phyloP scores from a whole-genome alignment of 2,888 invertebrate genomes.

The Brachylomia viminalis region DNA sequence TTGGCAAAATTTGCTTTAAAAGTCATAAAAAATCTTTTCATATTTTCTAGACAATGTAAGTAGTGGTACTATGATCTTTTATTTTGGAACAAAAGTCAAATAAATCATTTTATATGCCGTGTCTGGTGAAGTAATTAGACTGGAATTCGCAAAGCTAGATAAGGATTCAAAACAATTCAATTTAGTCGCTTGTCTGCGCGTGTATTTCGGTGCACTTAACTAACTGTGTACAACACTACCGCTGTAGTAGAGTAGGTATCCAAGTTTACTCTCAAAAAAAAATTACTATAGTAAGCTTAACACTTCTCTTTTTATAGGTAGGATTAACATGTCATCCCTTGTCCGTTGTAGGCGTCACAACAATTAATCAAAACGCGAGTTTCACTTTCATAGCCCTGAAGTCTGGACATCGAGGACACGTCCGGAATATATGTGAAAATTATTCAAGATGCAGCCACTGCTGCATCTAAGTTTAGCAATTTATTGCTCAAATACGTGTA shows the following conservation, averaged over 20 bases:
- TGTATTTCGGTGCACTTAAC: slow-evolving; percentile 23
- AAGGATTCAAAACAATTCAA: slow-evolving; percentile 62
- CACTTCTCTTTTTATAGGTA: neutral
- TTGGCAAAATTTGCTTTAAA: slow-evolving; percentile 15
- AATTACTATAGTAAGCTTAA: no score
- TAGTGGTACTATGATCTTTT: slow-evolving; percentile 1
- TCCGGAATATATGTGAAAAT: neutral
- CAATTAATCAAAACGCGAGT: slow-evolving; percentile 49
- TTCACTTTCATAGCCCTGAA: neutral
- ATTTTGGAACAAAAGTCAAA: slow-evolving; percentile 39
- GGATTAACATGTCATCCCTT: slow-evolving; percentile 1
- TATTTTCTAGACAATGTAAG: slow-evolving; percentile 7
- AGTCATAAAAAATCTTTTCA: neutral
- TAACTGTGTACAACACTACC: no score
- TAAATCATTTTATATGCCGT: slow-evolving; percentile 45
- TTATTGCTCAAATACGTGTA: slow-evolving; percentile 5
- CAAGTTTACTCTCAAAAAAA: no score
- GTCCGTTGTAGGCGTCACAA: slow-evolving; percentile 5
- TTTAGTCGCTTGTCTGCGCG: neutral
- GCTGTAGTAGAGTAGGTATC: no score
- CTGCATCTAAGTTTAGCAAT: slow-evolving; percentile 1
- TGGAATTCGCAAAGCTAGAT: slow-evolving; percentile 60
- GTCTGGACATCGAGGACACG: neutral
- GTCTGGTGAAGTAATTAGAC: slow-evolving; percentile 57
- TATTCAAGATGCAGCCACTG: neutral